These are phyloP conservation scores for Melinaea marsaeus DNA, from an alignment of 2,888 invertebrate genomes.

Conservation along the genomic window DNA sequence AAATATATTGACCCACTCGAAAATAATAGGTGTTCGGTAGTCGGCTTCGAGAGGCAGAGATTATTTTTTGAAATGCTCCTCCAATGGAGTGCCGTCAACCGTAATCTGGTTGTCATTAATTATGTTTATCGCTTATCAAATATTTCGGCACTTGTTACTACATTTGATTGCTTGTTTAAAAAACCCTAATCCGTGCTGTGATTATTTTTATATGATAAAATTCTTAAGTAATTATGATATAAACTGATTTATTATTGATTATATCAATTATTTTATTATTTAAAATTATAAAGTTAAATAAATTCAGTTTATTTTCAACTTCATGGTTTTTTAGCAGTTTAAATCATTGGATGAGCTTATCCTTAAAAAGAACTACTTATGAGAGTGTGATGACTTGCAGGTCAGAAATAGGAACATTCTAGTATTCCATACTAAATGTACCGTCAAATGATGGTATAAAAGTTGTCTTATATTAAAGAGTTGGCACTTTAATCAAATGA, in stretches of 20 bases:
- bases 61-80: constrained; percentile 76
- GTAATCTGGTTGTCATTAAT: constrained; percentile 76
- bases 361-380: too few species aligned
- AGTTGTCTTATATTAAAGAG: not conserved
- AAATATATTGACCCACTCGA: constrained; percentile 73
- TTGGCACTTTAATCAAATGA: constrained; percentile 8
- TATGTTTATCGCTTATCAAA: constrained; percentile 76
- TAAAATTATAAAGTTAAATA: not conserved
- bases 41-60: constrained; percentile 68
- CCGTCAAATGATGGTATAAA: not conserved
- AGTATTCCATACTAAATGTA: too few species aligned
- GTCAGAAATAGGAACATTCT: too few species aligned
- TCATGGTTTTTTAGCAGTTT: too few species aligned
- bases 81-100: constrained; percentile 69
- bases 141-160: constrained; percentile 65
- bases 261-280: not conserved
- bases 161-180: constrained; percentile 56
- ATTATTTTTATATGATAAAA: constrained; percentile 24
- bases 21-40: constrained; percentile 68
- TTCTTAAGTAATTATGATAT: constrained; percentile 2
- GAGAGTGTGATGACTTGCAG: too few species aligned
- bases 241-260: not conserved
- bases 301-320: too few species aligned
- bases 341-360: too few species aligned
- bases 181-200: constrained; percentile 31